Percentiles rank a stretch among this genome's conserved stretches.
These are phyloP conservation scores for Oxystoma pomonae DNA, from an alignment of 2,888 invertebrate species.

Conservation along the genomic window DNA sequence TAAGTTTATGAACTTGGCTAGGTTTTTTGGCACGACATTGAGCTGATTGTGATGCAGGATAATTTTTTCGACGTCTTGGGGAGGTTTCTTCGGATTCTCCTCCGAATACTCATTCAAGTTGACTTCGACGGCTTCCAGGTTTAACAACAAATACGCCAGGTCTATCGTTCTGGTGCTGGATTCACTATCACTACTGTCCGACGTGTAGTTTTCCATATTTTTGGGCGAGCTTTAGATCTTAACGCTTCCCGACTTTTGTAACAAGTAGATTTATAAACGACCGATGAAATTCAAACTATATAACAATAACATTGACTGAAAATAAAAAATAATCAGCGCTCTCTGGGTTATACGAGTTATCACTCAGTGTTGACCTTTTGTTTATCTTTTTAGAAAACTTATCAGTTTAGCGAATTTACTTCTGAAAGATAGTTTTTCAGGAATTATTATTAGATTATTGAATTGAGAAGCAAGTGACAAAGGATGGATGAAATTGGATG, in stretches of 20 bases:
- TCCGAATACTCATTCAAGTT: slow-evolving; percentile 58
- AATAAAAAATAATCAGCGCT: neutral
- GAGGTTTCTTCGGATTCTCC: slow-evolving; percentile 42
- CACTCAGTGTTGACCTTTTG: neutral
- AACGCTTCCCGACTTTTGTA: too few species aligned
- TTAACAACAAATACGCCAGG: slow-evolving; percentile 59
- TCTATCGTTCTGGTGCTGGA: slow-evolving; percentile 66
- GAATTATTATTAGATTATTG: neutral
- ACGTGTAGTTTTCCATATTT: slow-evolving; percentile 74
- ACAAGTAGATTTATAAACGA: too few species aligned
- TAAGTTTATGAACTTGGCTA: slow-evolving; percentile 66
- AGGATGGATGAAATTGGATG: too few species aligned
- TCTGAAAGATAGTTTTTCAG: neutral
- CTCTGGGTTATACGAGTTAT: neutral
- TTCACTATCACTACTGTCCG: slow-evolving; percentile 72
- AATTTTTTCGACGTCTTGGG: slow-evolving; percentile 65
- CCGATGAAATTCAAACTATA: too few species aligned
- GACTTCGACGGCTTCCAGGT: slow-evolving; percentile 56
- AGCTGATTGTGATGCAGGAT: slow-evolving; percentile 85
- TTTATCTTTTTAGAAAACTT: neutral
- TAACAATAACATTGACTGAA: too few species aligned
- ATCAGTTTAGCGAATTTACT: neutral
- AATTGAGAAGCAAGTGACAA: too few species aligned
- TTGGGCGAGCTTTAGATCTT: neutral
- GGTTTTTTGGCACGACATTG: slow-evolving; percentile 59